A percentile compares a stretch with the other conserved stretches of the same genome.
These are phyloP conservation scores for Pangasianodon hypophthalmus DNA, from an alignment of 2,113 vertebrate species.

Conservation along the genomic window DNA sequence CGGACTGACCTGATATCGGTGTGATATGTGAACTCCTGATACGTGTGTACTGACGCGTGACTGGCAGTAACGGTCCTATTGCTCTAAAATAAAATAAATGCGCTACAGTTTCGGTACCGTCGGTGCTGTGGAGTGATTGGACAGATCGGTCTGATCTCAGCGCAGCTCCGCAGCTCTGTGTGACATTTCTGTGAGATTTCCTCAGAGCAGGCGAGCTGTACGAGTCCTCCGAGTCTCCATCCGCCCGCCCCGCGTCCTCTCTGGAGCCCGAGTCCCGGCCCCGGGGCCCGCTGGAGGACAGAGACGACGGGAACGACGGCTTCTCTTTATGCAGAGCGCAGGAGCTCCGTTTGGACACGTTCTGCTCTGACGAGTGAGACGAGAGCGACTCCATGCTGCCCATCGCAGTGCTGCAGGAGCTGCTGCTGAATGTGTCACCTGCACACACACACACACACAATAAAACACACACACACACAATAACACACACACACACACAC, in stretches of 20 bases:
- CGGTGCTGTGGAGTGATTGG: slow-evolving; percentile 83
- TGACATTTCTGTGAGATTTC: slow-evolving; percentile 38
- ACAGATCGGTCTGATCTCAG: slow-evolving; percentile 76
- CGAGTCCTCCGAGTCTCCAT: slow-evolving; percentile 86
- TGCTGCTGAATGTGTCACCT: slow-evolving; percentile 96
- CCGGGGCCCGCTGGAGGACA: slow-evolving; percentile 74
- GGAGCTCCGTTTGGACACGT: slow-evolving; percentile 77
- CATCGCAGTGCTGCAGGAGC: slow-evolving; percentile 89
- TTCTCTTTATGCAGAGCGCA: slow-evolving; percentile 67
- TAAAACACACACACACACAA: too few relatives aligned
- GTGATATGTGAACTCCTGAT: too few relatives aligned
- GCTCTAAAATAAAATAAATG: not conserved
- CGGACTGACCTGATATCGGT: too few relatives aligned
- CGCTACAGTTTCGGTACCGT: slow-evolving; percentile 73
- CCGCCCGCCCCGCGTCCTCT: slow-evolving; percentile 80
- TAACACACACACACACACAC: too few relatives aligned
- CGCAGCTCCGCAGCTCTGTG: not conserved
- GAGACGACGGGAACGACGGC: slow-evolving; percentile 60
- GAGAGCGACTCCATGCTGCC: slow-evolving; percentile 95
- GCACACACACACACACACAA: slow-evolving; percentile 6
- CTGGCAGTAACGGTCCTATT: too few relatives aligned
- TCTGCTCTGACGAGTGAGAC: slow-evolving; percentile 95
- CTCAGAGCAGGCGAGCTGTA: slow-evolving; percentile 39
- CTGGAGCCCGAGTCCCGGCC: slow-evolving; percentile 85
- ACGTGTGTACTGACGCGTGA: too few relatives aligned